Percentiles rank a stretch among this genome's conserved stretches.
These are phyloP conservation scores for Halocynthia aurantium DNA, from an alignment of 23 tunicate genomes.

Conservation along the genomic window DNA sequence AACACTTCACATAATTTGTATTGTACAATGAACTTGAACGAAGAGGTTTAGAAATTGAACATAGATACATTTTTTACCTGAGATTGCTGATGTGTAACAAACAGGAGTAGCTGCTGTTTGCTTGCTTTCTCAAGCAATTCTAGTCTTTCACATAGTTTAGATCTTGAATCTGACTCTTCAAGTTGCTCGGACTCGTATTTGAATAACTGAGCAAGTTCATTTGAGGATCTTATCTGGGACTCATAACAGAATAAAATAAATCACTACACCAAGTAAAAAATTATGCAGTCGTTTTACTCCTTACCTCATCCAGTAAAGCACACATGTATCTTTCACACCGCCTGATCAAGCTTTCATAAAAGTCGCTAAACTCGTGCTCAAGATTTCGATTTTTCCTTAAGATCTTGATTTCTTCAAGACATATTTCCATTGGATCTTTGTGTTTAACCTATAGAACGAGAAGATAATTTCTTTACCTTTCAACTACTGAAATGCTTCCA, in stretches of 20 bases:
- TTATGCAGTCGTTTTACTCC: background rate
- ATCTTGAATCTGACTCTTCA: conserved; percentile 10
- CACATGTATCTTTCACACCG: conserved; percentile 69
- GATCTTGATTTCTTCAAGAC: conserved; percentile 32
- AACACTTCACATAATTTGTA: background rate
- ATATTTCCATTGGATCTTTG: conserved; percentile 49
- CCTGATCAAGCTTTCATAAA: conserved; percentile 25
- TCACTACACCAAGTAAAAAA: background rate
- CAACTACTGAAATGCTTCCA: too few relatives aligned
- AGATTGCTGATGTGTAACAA: conserved; percentile 80
- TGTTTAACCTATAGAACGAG: conserved; percentile 8
- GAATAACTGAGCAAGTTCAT: conserved; percentile 66
- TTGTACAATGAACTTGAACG: background rate
- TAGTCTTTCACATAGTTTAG: background rate
- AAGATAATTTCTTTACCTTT: background rate
- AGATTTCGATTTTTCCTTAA: conserved; percentile 12
- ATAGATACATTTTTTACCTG: conserved; percentile 31
- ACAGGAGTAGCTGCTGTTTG: conserved; percentile 35
- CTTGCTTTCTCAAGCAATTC: conserved; percentile 52
- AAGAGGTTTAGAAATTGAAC: too few relatives aligned
- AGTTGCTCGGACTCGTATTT: conserved; percentile 5
- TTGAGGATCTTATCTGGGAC: conserved; percentile 61
- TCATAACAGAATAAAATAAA: background rate
- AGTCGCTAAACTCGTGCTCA: conserved; percentile 55
- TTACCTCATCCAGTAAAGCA: conserved; percentile 31